Evolutionary conservation across 2,113 vertebrate species (phyloP), one percentile per base, ranked within the genome.

Genomic region (Entelurus aequoreus): DNA sequence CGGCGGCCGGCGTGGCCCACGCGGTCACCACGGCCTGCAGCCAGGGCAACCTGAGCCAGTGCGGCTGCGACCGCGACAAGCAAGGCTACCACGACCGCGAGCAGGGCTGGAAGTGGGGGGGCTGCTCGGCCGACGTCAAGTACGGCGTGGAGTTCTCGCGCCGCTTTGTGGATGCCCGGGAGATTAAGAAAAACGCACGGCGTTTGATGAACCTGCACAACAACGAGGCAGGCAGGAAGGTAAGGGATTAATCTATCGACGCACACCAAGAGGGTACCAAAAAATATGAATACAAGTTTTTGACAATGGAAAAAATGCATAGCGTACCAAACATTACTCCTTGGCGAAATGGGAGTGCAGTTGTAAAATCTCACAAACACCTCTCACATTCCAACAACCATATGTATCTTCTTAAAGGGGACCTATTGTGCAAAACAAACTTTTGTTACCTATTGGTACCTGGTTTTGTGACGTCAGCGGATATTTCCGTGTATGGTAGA

Each of bases 171-270:
- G 97, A 99, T 14, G 96, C 97, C 55, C 91, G 96, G 0, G 97
- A 99, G 91, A 95, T 98, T 74, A 97, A 92, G 90, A 98, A 99
- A 87, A 99, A 94, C 16, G 94, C 96, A 4, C 88, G 97, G 19
- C 90, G 96, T 65, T 93, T 99, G 73, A 99, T 99, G 97, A 99
- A 99, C 89, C 93, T 99, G 63, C 97, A 99, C 91, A 99, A 99
- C 90, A 99, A 98, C 14, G 95, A 98, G 84, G 96, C 95, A 0
- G 97, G 96, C 77, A 90, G 97, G 88, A 99, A 98, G 97, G 97
- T 98, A 93, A 82, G 6, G 1, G 0, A 38, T 37, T 1, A n/a
- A 42, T 42, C 8, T 42, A 28, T 28, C 28, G 28, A 28, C 28
- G 40, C 8, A 42, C 40, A 42, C 4, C 40, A 42, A 3, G 8